Evolutionary conservation across 1,140 invertebrate species (phyloP), one percentile per base, ranked within the genome.

Genomic region (Brachionus asplanchnoidis): DNA sequence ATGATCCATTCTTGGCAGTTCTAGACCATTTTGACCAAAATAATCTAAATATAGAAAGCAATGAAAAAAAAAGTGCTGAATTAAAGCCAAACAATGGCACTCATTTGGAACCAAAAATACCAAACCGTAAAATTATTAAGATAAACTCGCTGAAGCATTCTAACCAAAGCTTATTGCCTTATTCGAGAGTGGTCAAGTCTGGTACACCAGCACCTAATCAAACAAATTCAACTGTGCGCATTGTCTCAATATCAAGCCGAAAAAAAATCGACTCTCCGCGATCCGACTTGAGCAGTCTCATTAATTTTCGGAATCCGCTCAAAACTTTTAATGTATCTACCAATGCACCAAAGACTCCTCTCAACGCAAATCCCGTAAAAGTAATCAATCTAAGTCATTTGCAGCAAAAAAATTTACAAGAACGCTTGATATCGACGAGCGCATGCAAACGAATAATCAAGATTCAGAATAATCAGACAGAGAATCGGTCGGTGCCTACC

Each of bases 391-490:
- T 77, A 26, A 50, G 42, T 77, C 73, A 77, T 28, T 77, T 46
- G 2, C 73, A 77, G 26, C 73, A 77, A 46, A 77, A 77, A 50
- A 42, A 77, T 6, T 77, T 77, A 26, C 73, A 77, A 50, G 73
- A 77, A n/a, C 42, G 73, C 26, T 28, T 77, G 4, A 77, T 77
- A 77, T 77, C 73, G 17, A 50, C 73, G 11, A 77, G 28, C 42
- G 42, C 42, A 12, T 77, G 73, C 46, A 44, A 77, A 77, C 73
- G 73, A 50, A 77, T 77, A 8, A 77, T 77, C 46, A 77, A 77
- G 14, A 77, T 77, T 50, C 73, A 77, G 28, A 77, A 77, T 32
- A 77, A 77, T n/a, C 17, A 40, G 5, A 20, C 17, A 20, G 17
- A 42, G 14, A 42, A 73, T 42, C 4, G 40, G 9, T 50, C 42